A percentile compares a stretch with the other conserved stretches of the same genome.
These are phyloP conservation scores for Eulemur rubriventer DNA, from an alignment of 2,797 vertebrate genomes.

Conservation along the genomic window DNA sequence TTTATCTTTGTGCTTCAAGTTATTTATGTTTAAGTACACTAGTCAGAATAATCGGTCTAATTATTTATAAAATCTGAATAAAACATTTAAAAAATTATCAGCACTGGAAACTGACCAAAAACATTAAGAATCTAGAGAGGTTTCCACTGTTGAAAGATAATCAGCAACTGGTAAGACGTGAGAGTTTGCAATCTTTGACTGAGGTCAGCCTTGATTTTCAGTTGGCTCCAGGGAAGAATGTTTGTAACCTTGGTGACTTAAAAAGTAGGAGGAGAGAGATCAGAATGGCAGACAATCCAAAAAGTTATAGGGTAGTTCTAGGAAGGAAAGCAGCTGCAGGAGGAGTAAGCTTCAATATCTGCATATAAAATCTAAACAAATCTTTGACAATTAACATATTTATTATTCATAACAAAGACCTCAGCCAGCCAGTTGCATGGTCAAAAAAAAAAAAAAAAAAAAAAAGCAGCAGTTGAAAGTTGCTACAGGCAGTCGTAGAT, in stretches of 20 bases:
- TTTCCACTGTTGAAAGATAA: background rate
- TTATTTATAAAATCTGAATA: background rate
- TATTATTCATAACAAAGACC: background rate
- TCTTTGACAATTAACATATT: background rate
- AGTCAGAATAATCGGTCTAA: background rate
- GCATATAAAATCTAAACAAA: background rate
- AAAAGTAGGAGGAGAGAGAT: background rate
- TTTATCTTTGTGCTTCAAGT: background rate
- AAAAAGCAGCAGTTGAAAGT: background rate
- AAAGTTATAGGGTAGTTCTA: background rate
- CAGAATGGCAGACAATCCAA: background rate
- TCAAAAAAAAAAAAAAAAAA: background rate
- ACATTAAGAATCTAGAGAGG: background rate
- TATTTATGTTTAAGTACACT: background rate
- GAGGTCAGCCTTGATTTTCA: background rate
- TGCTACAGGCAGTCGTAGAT: background rate
- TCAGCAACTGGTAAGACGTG: background rate
- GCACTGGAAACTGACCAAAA: background rate
- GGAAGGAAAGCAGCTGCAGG: background rate
- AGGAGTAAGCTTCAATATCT: background rate
- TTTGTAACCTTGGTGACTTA: background rate
- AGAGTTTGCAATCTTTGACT: background rate
- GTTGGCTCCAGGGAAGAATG: background rate
- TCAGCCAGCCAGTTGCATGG: rapidly evolving
- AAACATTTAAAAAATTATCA: background rate